Base-by-base conservation (phyloP, 2,888 invertebrate species). In the Malthinus flaveolus region DNA sequence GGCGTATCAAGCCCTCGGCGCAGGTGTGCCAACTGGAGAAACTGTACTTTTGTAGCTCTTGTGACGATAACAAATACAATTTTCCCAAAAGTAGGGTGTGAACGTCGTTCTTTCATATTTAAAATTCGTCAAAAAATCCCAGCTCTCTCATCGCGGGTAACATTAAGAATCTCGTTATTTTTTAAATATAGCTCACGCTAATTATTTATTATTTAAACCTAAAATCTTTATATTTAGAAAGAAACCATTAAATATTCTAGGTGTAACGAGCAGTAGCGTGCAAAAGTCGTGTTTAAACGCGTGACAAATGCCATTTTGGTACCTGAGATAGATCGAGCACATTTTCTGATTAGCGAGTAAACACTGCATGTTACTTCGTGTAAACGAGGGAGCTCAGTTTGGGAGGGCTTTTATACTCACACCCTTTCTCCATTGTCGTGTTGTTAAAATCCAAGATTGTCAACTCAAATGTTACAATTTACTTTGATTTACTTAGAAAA, bases 261-360 rank as follows among this genome's bases (percentile, higher is more conserved):
- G 39, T 42, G 23, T 42, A 42, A 42, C 39, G 9, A 42, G 39
- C 39, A 42, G 15, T 42, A 15, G 39, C 39, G 39, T 42, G 39
- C 23, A 42, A n/a, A 23, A 42, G 39, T 42, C 23, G 15, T 42
- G 39, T 42, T 42, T 15, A 42, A 42, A 42, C 39, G 39, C 39
- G 39, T 42, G 39, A 42, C 39, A 42, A 42, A 42, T 42, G 39
- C 39, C 23, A 42, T 42, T 42, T 42, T 42, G 15, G 39, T 15
- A 15, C 15, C 39, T 15, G 23, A 42, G 39, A 42, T 42, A 15
- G 39, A 42, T 42, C 39, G 12, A n/a, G 39, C 39, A 42, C 15
- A 42, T 42, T 42, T 42, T 42, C 15, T 42, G 39, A 42, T 42
- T 42, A 42, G 39, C 39, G 23, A 42, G 39, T 42, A 42, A 42